Base-by-base conservation (phyloP, 2,888 invertebrate species). In the Erebia epiphron region DNA sequence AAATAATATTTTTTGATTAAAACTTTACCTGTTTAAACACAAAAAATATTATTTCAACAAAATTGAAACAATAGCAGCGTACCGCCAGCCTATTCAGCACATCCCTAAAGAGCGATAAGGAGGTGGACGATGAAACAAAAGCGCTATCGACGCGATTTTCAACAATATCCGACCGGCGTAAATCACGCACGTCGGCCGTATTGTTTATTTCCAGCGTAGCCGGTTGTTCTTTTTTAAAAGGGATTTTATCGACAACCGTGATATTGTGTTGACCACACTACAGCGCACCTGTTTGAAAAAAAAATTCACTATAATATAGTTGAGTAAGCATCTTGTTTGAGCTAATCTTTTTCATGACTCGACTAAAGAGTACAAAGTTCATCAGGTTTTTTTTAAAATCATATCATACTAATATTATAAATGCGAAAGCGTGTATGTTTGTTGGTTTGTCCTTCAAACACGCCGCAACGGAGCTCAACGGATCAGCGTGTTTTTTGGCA, bases 141-240 rank as follows among this genome's bases (percentile, higher is more conserved):
- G 89, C 88, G 84, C 82, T 89, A 89, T 90, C 89, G 87, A 86
- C 83, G 86, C 82, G 88, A 84, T 89, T 88, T 89, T 89, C 88
- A 88, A 89, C 89, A 86, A 86, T 85, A 88, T 86, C 86, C 85
- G 80, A 79, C 76, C 79, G 76, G 80, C 87, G 88, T 89, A 89
- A 89, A 89, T 89, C 90, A 89, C 87, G 80, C 80, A 79, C 79
- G 82, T 79, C 83, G 79, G 83, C 85, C 83, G 82, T 88, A 87
- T 89, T 90, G 89, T 89, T 87, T 87, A 85, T 87, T 81, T 82
- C 81, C 81, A 77, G 79, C 82, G 78, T 77, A 78, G 75, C 76
- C 68, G 75, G 71, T 76, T 80, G 82, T 82, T 83, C 82, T 83
- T 85, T 85, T 83, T 79, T 71, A 57, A 21, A 79, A 84, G 80